phyloP scores from a whole-genome alignment of 2,797 vertebrate species.

The Rhinatrema bivittatum region DNA sequence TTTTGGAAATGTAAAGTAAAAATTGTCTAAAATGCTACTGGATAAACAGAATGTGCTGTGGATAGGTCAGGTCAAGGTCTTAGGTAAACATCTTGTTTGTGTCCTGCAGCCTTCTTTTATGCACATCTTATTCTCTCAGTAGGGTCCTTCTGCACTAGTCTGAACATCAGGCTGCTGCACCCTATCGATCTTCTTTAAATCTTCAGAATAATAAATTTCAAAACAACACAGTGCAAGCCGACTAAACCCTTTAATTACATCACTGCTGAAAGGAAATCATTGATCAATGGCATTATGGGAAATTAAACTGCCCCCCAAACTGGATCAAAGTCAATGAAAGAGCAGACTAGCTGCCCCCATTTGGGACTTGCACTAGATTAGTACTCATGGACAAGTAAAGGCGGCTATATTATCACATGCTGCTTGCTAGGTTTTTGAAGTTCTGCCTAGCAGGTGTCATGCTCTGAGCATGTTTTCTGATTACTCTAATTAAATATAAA shows the following conservation, averaged over 20 bases:
- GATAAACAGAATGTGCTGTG: constrained; percentile 23
- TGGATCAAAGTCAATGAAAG: constrained; percentile 78
- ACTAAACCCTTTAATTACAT: constrained; percentile 83
- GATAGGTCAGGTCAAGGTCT: constrained; percentile 45
- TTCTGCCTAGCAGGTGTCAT: constrained; percentile 53
- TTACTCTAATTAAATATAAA: constrained; percentile 69
- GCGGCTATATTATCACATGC: constrained; percentile 35
- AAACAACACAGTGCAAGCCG: constrained; percentile 54
- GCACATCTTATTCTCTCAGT: constrained; percentile 25
- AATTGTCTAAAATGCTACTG: constrained; percentile 25
- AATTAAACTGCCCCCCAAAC: constrained; percentile 70
- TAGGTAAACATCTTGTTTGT: constrained; percentile 39
- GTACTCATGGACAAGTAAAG: constrained; percentile 43
- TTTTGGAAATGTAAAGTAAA: constrained; percentile 13
- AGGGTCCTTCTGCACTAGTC: constrained; percentile 33
- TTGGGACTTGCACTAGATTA: constrained; percentile 48
- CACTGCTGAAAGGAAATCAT: constrained; percentile 83
- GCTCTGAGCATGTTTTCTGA: constrained; percentile 56
- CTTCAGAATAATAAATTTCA: constrained; percentile 69
- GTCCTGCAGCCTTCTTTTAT: constrained; percentile 43
- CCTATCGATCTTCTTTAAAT: constrained; percentile 73
- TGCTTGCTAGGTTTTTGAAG: constrained; percentile 41
- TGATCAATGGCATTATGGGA: constrained; percentile 81
- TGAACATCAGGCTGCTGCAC: constrained; percentile 47
- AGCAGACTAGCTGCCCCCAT: constrained; percentile 64